Conservation (phyloP, 2,888 invertebrate species). For the Acanthacorydalis orientalis region DNA sequence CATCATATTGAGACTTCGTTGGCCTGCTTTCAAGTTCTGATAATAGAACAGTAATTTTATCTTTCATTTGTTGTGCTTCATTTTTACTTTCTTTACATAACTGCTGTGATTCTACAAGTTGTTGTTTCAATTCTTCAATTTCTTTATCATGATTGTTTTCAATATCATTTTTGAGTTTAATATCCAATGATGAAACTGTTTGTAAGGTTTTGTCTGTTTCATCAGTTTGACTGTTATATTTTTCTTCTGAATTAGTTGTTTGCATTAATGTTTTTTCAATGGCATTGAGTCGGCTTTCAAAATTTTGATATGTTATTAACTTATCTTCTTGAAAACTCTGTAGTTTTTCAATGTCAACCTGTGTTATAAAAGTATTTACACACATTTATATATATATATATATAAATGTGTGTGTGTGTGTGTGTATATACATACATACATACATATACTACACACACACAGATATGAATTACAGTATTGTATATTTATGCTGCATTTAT, state of each 20-base stretch:
- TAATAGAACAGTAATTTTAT: slow-evolving; percentile 18
- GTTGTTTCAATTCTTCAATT: slow-evolving; percentile 16
- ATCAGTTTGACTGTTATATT: neutral
- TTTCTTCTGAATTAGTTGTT: neutral
- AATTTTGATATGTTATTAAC: neutral
- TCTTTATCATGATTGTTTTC: slow-evolving; percentile 13
- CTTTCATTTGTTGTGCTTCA: slow-evolving; percentile 29
- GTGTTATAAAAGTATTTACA: neutral
- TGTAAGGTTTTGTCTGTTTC: slow-evolving; percentile 17
- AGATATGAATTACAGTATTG: too few relatives aligned
- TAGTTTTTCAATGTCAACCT: neutral
- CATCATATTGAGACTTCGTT: slow-evolving; percentile 9
- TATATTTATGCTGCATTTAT: too few relatives aligned
- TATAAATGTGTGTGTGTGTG: too few relatives aligned
- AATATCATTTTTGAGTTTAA: slow-evolving; percentile 8
- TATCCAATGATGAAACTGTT: slow-evolving; percentile 4
- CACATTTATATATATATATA: too few relatives aligned
- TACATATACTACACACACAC: too few relatives aligned
- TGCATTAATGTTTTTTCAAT: slow-evolving; percentile 1
- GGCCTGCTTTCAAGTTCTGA: slow-evolving; percentile 20
- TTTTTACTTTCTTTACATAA: slow-evolving; percentile 29
- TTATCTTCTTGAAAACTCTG: neutral
- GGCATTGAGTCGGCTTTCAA: neutral
- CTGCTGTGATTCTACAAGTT: slow-evolving; percentile 23
- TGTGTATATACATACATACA: too few relatives aligned